phyloP scores from a whole-genome alignment of 2,888 invertebrate genomes.

The Biston betularia region DNA sequence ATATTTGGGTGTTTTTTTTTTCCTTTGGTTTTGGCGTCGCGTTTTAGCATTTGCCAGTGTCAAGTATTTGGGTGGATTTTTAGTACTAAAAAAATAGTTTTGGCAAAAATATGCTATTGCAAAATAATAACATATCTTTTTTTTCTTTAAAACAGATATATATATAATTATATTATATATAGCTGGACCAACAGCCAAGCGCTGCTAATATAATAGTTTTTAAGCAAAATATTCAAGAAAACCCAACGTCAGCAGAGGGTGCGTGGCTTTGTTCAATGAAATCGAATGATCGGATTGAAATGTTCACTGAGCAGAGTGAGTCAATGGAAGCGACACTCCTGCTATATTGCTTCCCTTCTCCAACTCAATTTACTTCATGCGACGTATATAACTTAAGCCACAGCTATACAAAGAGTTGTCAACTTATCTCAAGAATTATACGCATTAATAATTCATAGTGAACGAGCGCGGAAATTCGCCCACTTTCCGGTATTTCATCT shows the following conservation, averaged over 20 bases:
- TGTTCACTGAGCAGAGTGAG: slow-evolving; percentile 61
- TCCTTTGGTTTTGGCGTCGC: no score
- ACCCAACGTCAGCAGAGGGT: slow-evolving; percentile 31
- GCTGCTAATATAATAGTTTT: no score
- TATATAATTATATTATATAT: no score
- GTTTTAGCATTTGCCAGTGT: no score
- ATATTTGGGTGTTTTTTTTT: no score
- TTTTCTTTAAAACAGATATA: no score
- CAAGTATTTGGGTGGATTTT: no score
- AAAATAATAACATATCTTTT: no score
- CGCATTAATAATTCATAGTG: slow-evolving; percentile 31
- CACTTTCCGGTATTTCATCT: slow-evolving; percentile 11
- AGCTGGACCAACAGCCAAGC: no score
- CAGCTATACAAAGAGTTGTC: slow-evolving; percentile 16
- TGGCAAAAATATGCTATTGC: no score
- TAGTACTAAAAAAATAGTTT: no score
- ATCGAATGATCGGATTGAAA: slow-evolving; percentile 62
- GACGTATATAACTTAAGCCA: slow-evolving; percentile 42
- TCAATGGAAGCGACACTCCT: slow-evolving; percentile 53
- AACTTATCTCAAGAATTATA: background rate
- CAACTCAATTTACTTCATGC: slow-evolving; percentile 43
- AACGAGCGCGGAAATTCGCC: slow-evolving; percentile 1
- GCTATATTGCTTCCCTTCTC: slow-evolving; percentile 48
- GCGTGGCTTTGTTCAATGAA: slow-evolving; percentile 60
- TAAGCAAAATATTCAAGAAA: slow-evolving; percentile 34